phyloP scores from a whole-genome alignment of 2,888 invertebrate species.

The Drosophila tanythrix region DNA sequence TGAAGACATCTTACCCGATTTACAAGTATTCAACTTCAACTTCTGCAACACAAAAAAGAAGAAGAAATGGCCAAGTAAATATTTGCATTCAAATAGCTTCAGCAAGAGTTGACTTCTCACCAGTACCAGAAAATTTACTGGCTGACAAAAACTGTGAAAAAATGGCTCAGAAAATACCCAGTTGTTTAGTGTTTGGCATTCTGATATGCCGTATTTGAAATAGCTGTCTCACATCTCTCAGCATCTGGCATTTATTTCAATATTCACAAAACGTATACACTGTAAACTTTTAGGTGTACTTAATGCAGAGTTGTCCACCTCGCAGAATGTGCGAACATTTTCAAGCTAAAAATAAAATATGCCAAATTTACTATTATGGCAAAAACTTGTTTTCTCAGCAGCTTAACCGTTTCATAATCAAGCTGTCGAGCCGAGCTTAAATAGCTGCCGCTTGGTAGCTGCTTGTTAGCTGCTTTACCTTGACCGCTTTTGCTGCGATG shows the following conservation, averaged over 20 bases:
- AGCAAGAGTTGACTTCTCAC: not conserved
- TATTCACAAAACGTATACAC: no score
- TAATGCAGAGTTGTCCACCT: not conserved
- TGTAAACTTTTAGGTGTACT: not conserved
- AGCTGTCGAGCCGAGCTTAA: constrained; percentile 23
- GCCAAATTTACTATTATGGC: not conserved
- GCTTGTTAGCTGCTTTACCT: constrained; percentile 9
- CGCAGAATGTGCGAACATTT: not conserved
- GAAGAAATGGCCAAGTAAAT: not conserved
- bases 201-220: rapidly evolving
- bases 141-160: not conserved
- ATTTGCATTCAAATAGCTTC: not conserved
- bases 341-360: not conserved
- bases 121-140: not conserved
- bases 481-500: not conserved
- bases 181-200: not conserved
- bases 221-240: not conserved
- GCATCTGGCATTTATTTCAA: no score
- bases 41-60: not conserved
- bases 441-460: not conserved
- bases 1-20: not conserved
- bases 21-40: not conserved
- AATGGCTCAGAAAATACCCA: not conserved
- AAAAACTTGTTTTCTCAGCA: not conserved
- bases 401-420: constrained; percentile 15